phyloP scores from a whole-genome alignment of 2,797 vertebrate genomes.

The Hybognathus amarus region DNA sequence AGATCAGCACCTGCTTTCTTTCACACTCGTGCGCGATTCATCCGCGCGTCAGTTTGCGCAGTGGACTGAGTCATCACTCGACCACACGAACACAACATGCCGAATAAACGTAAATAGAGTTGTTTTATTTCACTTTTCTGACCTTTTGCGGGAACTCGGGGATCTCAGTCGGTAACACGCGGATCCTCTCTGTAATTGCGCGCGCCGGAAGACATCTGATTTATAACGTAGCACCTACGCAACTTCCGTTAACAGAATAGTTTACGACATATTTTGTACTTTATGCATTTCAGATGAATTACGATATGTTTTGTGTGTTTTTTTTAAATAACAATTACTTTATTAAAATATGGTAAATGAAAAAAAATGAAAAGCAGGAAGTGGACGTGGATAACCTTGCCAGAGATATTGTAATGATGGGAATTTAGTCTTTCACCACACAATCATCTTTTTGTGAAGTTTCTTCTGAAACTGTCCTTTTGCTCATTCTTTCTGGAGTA shows the following conservation, averaged over 20 bases:
- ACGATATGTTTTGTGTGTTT: neutral
- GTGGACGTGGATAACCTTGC: neutral
- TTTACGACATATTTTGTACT: neutral
- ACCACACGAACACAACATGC: neutral
- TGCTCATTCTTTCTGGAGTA: too few relatives aligned
- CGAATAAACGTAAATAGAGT: accelerated
- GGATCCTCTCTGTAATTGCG: neutral
- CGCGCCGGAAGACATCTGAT: neutral
- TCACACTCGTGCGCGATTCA: conserved; percentile 40
- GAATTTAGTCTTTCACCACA: neutral
- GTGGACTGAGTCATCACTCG: conserved; percentile 68
- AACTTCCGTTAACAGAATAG: neutral
- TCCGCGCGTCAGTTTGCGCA: conserved; percentile 64
- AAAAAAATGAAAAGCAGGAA: neutral
- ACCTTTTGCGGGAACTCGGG: neutral
- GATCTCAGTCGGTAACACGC: neutral
- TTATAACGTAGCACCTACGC: neutral
- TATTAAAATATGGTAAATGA: neutral
- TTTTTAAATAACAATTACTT: too few relatives aligned
- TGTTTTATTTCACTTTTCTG: neutral
- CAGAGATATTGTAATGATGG: neutral
- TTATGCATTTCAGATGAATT: neutral
- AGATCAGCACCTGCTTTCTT: conserved; percentile 65
- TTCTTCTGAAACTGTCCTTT: too few relatives aligned
- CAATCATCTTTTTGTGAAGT: too few relatives aligned